Evolutionary conservation across 2,888 invertebrate genomes (phyloP), one percentile per base, ranked within the genome.

Genomic region (Temnothorax rugatulus): DNA sequence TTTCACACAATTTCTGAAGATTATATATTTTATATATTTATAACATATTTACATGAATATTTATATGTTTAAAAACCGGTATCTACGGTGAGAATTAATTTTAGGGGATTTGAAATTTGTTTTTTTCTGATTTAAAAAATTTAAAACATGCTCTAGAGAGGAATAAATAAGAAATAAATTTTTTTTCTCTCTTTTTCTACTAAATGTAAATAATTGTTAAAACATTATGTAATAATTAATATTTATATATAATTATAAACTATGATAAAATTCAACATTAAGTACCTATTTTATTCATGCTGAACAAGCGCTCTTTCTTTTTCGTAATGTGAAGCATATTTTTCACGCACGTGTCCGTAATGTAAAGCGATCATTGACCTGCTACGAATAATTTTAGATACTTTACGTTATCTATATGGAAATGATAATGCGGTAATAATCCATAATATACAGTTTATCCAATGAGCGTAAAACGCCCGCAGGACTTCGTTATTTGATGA

Each of bases 351-450:
- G 38, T 47, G 3, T 66, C 38, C 11, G 34, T 25, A 38, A 25
- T 18, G 13, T 69, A 77, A 25, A 29, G 5, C 15, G 69, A 15
- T 4, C 15, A 41, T 77, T 41, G 69, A 77, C 25, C 41, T 9
- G 25, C 3, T 71, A 29, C 3, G 5, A 77, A 77, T 54, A 13
- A 77, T 41, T 77, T 77, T 18, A 52, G 71, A 69, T 41, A 41
- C 11, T 41, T 68, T 52, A 25, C 52, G 4, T 44, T 44, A 74
- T 38, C 75, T 64, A 50, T 18, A 82, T 75, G 34, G 34, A 76
- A 87, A 89, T 82, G 68, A 71, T 85, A 89, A 85, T 82, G 18
- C 52, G 66, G 79, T 52, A 85, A 87, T 88, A 84, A 87, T 84
- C 73, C 63, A 29, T 79, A 76, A 84, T 79, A 59, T 76, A 61